A percentile compares a stretch with the other conserved stretches of the same genome.
phyloP scores from a whole-genome alignment of 1,140 invertebrate genomes.

The Akabosia matsudoensis region DNA sequence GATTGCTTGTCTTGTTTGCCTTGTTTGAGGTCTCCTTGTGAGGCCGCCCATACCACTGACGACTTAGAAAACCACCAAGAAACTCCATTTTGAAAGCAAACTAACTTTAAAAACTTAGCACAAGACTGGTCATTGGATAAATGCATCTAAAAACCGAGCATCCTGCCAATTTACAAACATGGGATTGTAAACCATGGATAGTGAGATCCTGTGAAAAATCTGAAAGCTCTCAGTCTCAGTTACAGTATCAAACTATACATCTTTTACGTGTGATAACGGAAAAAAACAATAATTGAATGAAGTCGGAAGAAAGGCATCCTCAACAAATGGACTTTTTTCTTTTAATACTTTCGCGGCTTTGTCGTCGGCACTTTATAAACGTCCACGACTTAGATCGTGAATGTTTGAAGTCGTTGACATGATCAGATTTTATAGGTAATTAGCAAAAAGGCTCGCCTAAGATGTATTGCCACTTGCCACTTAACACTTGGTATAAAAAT shows the following conservation, averaged over 20 bases:
- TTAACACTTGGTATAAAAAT: no score
- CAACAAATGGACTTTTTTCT: not conserved
- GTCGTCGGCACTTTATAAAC: no score
- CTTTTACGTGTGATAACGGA: not conserved
- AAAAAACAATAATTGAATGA: not conserved
- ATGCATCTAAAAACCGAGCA: not conserved
- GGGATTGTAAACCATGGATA: no score
- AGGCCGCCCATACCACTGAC: constrained; percentile 6
- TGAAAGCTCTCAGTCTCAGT: no score
- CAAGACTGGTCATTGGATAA: not conserved
- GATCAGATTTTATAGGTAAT: not conserved
- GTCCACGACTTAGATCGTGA: not conserved
- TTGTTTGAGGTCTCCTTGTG: constrained; percentile 17
- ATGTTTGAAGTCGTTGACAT: not conserved
- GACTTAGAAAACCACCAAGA: no score
- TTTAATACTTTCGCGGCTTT: not conserved
- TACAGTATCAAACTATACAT: no score
- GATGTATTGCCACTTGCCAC: no score
- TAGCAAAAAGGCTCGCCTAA: no score
- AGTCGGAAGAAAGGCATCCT: not conserved
- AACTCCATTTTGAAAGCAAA: no score
- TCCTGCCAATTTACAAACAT: not conserved
- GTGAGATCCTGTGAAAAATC: not conserved
- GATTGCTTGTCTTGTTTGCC: constrained; percentile 21
- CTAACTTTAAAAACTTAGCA: not conserved